Evolutionary conservation across 1,140 invertebrate species (phyloP), one percentile per base, ranked within the genome.

Genomic region (Trigoniulus corallinus): DNA sequence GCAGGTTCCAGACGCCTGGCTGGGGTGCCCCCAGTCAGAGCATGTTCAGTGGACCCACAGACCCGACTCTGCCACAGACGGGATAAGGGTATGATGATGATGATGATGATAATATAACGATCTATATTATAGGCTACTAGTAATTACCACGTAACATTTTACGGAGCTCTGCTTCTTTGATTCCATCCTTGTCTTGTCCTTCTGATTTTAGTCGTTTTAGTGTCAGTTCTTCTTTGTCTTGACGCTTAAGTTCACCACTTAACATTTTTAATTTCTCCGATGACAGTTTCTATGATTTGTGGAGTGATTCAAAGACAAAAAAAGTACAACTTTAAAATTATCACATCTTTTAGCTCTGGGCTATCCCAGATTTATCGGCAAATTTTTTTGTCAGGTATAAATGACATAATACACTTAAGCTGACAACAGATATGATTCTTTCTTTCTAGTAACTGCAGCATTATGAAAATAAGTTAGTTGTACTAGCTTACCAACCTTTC

Each of bases 161-260:
- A 23, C 87, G 69, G 13, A 93, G 61, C 59, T 81, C 78, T 1
- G 85, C 82, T 64, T 88, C 88, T 64, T 82, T 81, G 0, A 87
- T 59, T 0, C 88, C 89, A 61, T 85, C 84, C 61, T 84, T 82
- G 67, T 94, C 88, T 54, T 78, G 75, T 29, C 83, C 82, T 58
- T 91, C 84, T 50, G 77, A 72, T 58, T 81, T 86, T 0, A 82
- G 61, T 60, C 82, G 79, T 64, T 95, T 95, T 57, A 77, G 78
- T 1, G 77, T 74, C 13, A 88, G 69, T 71, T 94, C 88, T 65
- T 91, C 82, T 70, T 91, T 91, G 59, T 95, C 89, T 51, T 94
- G 88, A 41, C 91, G 76, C 69, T 85, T 88, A 0, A 95, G 64
- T 62, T 93, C 88, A 61, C 82, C 83, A 57, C 82, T 87, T 15